These are phyloP conservation scores for Sinocyclocheilus rhinocerous DNA, from an alignment of 2,113 vertebrate genomes.

Conservation along the genomic window DNA sequence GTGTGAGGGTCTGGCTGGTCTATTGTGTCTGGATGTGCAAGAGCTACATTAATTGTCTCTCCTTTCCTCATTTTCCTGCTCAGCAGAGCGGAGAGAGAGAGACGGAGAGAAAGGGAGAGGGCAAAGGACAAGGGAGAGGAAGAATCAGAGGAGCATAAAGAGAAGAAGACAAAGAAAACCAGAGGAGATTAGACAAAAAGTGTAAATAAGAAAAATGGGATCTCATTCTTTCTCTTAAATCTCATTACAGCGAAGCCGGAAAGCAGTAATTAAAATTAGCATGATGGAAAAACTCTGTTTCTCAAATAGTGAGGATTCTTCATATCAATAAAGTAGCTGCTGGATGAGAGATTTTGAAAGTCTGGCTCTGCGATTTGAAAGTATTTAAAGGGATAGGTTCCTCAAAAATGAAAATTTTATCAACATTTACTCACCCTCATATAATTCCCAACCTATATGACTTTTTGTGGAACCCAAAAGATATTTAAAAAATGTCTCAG, in stretches of 20 bases:
- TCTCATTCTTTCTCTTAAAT: slow-evolving; percentile 11
- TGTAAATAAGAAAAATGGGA: slow-evolving; percentile 6
- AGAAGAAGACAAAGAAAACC: slow-evolving; percentile 1
- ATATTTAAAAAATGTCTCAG: too few species aligned
- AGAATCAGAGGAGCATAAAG: slow-evolving; percentile 15
- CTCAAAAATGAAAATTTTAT: too few species aligned
- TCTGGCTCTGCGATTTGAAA: background rate
- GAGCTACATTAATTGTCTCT: slow-evolving; percentile 44
- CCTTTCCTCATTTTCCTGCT: slow-evolving; percentile 41
- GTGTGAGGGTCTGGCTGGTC: background rate
- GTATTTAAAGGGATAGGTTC: background rate
- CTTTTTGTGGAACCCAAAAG: too few species aligned
- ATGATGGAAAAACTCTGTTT: slow-evolving; percentile 19
- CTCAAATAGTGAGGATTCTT: background rate
- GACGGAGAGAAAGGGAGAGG: slow-evolving; percentile 14
- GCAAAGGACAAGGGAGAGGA: slow-evolving; percentile 31
- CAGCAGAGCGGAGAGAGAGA: slow-evolving; percentile 31
- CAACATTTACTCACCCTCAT: too few species aligned
- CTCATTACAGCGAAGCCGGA: background rate
- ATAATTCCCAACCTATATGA: too few species aligned
- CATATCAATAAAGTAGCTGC: slow-evolving; percentile 11
- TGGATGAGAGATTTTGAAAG: background rate
- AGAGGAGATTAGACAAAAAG: slow-evolving; percentile 9
- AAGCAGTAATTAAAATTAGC: slow-evolving; percentile 9
- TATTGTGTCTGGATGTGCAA: slow-evolving; percentile 35